Conservation (phyloP, 2,888 invertebrate genomes). For the Ceraclea dissimilis region DNA sequence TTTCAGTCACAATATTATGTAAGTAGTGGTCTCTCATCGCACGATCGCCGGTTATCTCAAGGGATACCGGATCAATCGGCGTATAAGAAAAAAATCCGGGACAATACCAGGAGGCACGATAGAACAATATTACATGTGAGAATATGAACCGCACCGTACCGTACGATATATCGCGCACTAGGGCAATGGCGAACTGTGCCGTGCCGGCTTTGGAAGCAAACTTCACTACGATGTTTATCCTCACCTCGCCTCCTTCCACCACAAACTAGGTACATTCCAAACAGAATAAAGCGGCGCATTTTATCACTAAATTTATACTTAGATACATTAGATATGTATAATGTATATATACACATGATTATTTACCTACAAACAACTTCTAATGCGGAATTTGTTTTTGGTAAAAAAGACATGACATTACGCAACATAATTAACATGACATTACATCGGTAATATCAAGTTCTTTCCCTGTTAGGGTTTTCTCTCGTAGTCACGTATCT, state of each 20-base stretch:
- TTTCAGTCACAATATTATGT: neutral
- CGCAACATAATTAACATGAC: too few species aligned
- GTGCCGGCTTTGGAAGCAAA: neutral
- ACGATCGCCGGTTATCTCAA: neutral
- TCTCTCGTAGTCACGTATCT: too few species aligned
- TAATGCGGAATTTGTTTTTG: too few species aligned
- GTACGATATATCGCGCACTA: neutral
- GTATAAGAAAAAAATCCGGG: neutral
- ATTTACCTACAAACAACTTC: too few species aligned
- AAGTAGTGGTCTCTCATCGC: neutral
- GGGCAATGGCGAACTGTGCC: neutral
- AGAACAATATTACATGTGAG: neutral
- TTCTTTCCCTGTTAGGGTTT: too few species aligned
- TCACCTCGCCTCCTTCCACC: neutral
- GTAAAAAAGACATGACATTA: too few species aligned
- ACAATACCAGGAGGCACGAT: neutral
- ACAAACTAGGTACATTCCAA: neutral
- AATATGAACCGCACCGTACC: neutral
- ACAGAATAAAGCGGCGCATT: too few species aligned
- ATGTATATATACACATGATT: too few species aligned
- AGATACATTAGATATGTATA: too few species aligned
- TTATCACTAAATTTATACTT: too few species aligned
- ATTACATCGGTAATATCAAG: too few species aligned
- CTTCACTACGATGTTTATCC: neutral
- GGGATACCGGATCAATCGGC: slow-evolving; percentile 2